Base-by-base conservation (phyloP, 2,888 invertebrate genomes). In the Polyommatus iphigenia region DNA sequence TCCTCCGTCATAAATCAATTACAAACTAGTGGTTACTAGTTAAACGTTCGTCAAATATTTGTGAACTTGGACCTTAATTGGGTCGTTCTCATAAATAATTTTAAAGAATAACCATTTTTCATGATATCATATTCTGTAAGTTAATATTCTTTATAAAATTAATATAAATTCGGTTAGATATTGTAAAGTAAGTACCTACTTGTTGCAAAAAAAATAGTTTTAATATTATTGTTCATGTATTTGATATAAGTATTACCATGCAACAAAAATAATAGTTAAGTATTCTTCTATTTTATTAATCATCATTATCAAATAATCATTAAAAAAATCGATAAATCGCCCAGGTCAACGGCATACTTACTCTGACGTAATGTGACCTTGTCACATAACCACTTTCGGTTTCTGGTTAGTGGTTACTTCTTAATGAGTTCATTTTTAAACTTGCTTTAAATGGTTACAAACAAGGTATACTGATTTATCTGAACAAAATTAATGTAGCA, bases 311-410 rank as follows among this genome's bases (percentile, higher is more conserved):
- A 29, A 59, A 20, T 2, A 59, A 59, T 59, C 2, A 8, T 20
- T n/a, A 59, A 59, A 20, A 20, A 20, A 7, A 59, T n/a, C n/a
- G 67, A 29, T 67, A 29, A 67, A 67, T 29, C 5, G 29, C 24
- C 29, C 29, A 67, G 67, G 29, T 67, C 67, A 67, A 67, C 67
- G 67, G 24, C 29, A 67, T 67, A 59, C 54, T 54, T 67, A 15
- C 6, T 15, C 15, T 67, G 18, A 67, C 32, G 29, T 67, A 67
- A 67, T 5, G 24, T 13, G 67, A 67, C 67, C 67, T 67, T 67
- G 67, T 29, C 67, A 32, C 67, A 29, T 67, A 67, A 67, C 67
- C 32, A 67, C 67, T 67, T 67, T 67, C 18, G 67, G 67, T 67
- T 67, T 67, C 67, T 67, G 29, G 67, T 32, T 32, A 29, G 29